phyloP scores from a whole-genome alignment of 2,113 vertebrate genomes.

The Bothrops jararaca region DNA sequence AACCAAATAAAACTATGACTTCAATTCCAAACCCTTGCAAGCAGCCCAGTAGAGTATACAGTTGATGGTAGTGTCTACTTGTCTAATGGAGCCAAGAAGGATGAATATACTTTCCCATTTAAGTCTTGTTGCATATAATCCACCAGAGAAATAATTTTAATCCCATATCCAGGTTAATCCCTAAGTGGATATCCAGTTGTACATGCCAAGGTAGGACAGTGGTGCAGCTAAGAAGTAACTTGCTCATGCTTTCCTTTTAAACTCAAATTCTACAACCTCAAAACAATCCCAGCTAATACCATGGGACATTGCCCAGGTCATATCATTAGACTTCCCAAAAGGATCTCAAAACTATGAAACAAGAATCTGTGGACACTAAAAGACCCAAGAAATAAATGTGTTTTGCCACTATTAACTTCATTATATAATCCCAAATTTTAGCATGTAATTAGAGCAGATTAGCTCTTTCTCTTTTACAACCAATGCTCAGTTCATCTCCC shows the following conservation, averaged over 20 bases:
- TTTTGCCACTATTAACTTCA: neutral
- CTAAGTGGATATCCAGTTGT: neutral
- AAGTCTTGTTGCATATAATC: neutral
- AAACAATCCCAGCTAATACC: neutral
- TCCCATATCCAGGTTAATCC: neutral
- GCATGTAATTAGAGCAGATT: neutral
- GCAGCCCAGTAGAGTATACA: neutral
- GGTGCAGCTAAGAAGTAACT: neutral
- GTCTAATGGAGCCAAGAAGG: neutral
- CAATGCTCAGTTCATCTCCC: neutral
- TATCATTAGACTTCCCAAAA: neutral
- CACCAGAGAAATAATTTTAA: neutral
- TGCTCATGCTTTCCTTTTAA: neutral
- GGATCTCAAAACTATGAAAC: neutral
- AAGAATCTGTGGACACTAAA: neutral
- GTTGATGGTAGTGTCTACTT: neutral
- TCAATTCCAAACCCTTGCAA: neutral
- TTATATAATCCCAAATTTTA: neutral
- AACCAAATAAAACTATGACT: neutral
- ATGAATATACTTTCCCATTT: neutral
- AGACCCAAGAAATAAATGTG: neutral
- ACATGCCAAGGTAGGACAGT: neutral
- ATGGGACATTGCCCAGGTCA: neutral
- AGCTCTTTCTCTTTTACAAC: neutral
- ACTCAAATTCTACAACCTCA: neutral